Base-by-base conservation (phyloP, 2,888 invertebrate genomes). In the Drosophila maculinotata region DNA sequence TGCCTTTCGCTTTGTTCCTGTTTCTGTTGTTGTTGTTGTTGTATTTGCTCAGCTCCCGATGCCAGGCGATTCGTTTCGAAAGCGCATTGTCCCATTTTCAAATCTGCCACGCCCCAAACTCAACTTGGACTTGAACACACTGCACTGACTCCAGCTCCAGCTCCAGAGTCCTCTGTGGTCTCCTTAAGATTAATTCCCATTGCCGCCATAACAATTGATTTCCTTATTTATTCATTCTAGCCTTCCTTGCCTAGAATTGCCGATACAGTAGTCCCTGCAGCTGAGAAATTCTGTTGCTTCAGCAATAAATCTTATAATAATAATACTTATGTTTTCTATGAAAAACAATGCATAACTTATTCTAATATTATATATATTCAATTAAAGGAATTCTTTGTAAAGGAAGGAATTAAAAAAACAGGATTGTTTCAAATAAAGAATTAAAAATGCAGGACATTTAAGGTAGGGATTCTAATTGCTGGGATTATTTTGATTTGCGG, bases 121-220 rank as follows among this genome's bases (percentile, higher is more conserved):
- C 9, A 57, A 41, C 58, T 49, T 38, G 53, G 39, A 64, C 38
- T 58, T 53, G 65, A 28, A 14, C 39, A 30, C 51, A 25, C 25
- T 33, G 42, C 54, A 52, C 39, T 63, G 17, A 26, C 39, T 45
- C 42, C 39, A n/a, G 12, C 9, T 23, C 17, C 31, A 35, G 14
- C 25, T n/a, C n/a, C n/a, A n/a, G 20, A 33, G 31, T 25, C 35
- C 28, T 52, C 58, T 12, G 28, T 28, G 20, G 44, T 33, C 70
- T 74, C 57, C 67, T 68, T 45, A 59, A 84, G 76, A 81, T 81
- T 84, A 81, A 81, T 84, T 73, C 79, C 52, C 31, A 56, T 63
- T 53, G 69, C 51, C 67, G 64, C 69, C 62, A 79, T 69, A 82
- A 82, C 79, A 82, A 82, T 82, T 85, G 83, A 85, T 82, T 77